phyloP scores from a whole-genome alignment of 2,888 invertebrate species.

The Conistra vaccinii region DNA sequence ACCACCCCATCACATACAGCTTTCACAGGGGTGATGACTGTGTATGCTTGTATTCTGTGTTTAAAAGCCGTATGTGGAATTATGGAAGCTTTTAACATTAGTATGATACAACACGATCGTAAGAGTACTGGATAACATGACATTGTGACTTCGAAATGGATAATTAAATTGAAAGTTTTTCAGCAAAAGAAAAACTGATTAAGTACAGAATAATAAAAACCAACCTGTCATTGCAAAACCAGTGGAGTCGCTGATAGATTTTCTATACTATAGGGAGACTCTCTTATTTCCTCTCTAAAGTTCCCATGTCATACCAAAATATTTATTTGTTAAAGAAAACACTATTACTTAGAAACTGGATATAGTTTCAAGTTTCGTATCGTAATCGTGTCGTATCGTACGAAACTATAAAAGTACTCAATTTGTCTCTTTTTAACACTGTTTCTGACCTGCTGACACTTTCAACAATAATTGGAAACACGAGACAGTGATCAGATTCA shows the following conservation, averaged over 20 bases:
- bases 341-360: not conserved
- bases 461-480: not conserved
- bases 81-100: not conserved
- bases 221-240: not conserved
- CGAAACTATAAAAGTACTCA: not conserved
- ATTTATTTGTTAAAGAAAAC: not conserved
- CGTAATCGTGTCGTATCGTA: not conserved
- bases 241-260: not conserved
- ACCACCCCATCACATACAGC: not conserved
- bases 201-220: too few relatives aligned
- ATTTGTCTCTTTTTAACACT: not conserved
- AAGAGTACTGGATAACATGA: too few relatives aligned
- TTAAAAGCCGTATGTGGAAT: not conserved
- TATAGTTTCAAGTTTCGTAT: not conserved
- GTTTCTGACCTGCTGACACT: slow-evolving; percentile 14
- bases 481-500: slow-evolving; percentile 20
- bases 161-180: not conserved
- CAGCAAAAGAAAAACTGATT: not conserved
- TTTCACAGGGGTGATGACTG: slow-evolving; percentile 1
- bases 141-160: not conserved
- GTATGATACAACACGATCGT: not conserved
- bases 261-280: not conserved
- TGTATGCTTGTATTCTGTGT: not conserved
- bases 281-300: not conserved
- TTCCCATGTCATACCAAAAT: not conserved